Percentiles rank a stretch among this genome's conserved stretches.
Conservation (phyloP, 2,888 invertebrate genomes). For the Antitype chi region DNA sequence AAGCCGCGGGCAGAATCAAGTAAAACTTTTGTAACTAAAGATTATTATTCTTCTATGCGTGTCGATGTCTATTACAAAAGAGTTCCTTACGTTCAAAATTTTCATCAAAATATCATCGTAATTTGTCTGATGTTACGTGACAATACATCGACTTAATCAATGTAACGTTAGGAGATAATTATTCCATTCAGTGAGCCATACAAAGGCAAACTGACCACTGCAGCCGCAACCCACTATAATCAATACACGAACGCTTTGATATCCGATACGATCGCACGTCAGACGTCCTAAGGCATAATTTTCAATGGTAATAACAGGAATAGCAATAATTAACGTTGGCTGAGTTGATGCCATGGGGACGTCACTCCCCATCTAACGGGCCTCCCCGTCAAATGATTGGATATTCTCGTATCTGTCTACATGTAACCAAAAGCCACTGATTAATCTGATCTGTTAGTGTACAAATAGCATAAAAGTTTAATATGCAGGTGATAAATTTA, state of each 20-base stretch:
- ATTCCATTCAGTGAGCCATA: neutral
- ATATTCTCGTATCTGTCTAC: neutral
- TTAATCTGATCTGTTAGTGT: neutral
- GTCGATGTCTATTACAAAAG: neutral
- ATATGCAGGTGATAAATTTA: no score
- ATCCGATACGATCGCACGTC: slow-evolving; percentile 15
- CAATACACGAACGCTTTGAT: slow-evolving; percentile 26
- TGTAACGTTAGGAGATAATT: neutral
- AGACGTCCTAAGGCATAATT: slow-evolving; percentile 3
- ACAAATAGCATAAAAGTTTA: neutral
- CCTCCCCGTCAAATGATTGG: neutral
- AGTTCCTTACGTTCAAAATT: neutral
- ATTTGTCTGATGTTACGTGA: no score
- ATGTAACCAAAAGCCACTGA: neutral
- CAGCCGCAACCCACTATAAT: neutral
- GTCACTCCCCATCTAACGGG: neutral
- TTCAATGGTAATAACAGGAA: neutral
- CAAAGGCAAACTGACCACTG: neutral
- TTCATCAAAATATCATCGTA: no score
- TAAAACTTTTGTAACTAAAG: neutral
- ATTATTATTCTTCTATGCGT: neutral
- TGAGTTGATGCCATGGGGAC: slow-evolving; percentile 27
- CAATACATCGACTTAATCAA: neutral
- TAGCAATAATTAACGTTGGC: slow-evolving; percentile 1
- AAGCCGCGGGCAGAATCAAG: no score